Evolutionary conservation across 2,797 vertebrate species (phyloP).

Genomic region (Rhinogobio ventralis): DNA sequence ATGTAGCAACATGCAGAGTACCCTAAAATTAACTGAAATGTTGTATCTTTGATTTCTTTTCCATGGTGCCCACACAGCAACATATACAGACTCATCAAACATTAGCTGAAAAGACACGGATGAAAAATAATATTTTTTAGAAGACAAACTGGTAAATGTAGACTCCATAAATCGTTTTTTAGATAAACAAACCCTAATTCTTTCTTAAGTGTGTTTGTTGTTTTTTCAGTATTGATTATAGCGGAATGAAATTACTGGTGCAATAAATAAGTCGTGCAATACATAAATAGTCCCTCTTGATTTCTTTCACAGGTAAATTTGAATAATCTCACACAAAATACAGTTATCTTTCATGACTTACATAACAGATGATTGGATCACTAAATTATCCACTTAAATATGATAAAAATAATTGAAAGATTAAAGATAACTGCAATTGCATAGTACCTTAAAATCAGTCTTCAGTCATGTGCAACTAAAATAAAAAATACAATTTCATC

Average conservation of each 20-base stretch:
- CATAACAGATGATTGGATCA: slow-evolving; percentile 45
- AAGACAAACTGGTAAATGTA: background rate
- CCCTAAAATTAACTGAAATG: slow-evolving; percentile 53
- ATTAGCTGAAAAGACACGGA: slow-evolving; percentile 21
- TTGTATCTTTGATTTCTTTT: slow-evolving; percentile 40
- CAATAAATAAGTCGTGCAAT: slow-evolving; percentile 65
- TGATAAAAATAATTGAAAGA: slow-evolving; percentile 54
- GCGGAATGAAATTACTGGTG: slow-evolving; percentile 27
- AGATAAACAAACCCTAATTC: slow-evolving; percentile 13
- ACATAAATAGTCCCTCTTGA: slow-evolving; percentile 63
- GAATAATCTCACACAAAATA: slow-evolving; percentile 50
- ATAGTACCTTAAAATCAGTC: slow-evolving; percentile 75
- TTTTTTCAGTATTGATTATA: slow-evolving; percentile 24
- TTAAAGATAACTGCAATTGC: slow-evolving; percentile 58
- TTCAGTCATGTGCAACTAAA: slow-evolving; percentile 65
- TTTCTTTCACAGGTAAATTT: slow-evolving; percentile 55
- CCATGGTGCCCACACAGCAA: slow-evolving; percentile 49
- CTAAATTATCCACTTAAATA: slow-evolving; percentile 67
- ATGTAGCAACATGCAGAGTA: slow-evolving; percentile 56
- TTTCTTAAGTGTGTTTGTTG: slow-evolving; percentile 9
- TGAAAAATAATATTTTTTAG: background rate
- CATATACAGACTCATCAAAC: slow-evolving; percentile 51
- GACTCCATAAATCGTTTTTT: background rate
- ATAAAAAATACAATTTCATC: slow-evolving; percentile 48
- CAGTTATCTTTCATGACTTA: slow-evolving; percentile 38